Evolutionary conservation across 2,113 vertebrate genomes (phyloP), one percentile per base, ranked within the genome.

Genomic region (Corvus hawaiiensis): DNA sequence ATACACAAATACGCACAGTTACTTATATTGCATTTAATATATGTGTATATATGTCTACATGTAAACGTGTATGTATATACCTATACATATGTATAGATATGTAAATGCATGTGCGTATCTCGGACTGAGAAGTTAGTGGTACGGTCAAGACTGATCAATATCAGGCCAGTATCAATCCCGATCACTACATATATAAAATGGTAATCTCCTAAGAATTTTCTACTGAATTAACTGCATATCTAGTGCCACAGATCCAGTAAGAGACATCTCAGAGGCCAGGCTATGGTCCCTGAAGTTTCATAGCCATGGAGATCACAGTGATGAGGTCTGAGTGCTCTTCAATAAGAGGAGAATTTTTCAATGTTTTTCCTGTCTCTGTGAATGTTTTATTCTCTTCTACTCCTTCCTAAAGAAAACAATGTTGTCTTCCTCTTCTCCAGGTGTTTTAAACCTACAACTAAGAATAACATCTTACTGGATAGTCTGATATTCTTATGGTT

Each of bases 391-490:
- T 22, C 13, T 62, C 4, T 8, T 58, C 27, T 27, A 39, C 2
- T 58, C 39, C 43, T 64, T 61, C 6, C 18, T 17, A 35, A 73
- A 55, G 24, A 61, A 86, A 67, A 58, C 10, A 58, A 15, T 10
- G 12, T 32, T 2, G 21, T 56, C 11, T 80, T 77, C 17, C 23
- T 54, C 59, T 56, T 23, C 30, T 21, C 75, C 8, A 32, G 6
- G 8, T 66, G 6, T 6, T 63, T 90, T 83, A 61, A 46, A 68
- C 15, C 11, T 30, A 21, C 5, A 66, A 5, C 3, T 26, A 39
- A 48, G 20, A 13, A 32, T 7, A 80, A 37, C 0, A 0, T 49
- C 28, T 35, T 49, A 41, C 49, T 59, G 24, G 16, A 33, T 59
- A 48, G 37, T 49, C 26, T 59, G 39, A 35, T 61, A 51, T 8